Conservation (phyloP, 1,140 invertebrate species). For the Zelostemma sp. region DNA sequence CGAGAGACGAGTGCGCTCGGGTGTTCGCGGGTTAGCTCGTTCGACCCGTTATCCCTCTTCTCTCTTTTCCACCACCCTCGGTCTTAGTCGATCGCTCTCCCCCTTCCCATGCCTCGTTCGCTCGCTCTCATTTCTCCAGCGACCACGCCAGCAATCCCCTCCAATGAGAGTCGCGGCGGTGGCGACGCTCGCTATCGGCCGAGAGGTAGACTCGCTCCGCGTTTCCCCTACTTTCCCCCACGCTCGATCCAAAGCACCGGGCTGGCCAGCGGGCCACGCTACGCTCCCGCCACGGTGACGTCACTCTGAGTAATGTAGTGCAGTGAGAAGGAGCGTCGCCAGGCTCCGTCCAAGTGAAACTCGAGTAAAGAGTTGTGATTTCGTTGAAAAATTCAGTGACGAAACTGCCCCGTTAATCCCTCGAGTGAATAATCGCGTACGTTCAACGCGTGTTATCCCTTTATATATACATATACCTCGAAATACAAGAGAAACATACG, state of each 20-base stretch:
- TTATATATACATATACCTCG: background rate
- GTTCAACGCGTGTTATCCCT: too few relatives aligned
- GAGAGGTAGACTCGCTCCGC: slow-evolving; percentile 62
- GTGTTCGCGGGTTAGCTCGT: slow-evolving; percentile 67
- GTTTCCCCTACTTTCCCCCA: slow-evolving; percentile 56
- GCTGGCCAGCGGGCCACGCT: slow-evolving; percentile 63
- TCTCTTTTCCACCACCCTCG: slow-evolving; percentile 26
- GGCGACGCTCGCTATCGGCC: slow-evolving; percentile 31
- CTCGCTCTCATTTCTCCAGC: slow-evolving; percentile 23
- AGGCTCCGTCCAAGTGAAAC: slow-evolving; percentile 53
- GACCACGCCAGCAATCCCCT: slow-evolving; percentile 6
- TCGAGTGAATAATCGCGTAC: too few relatives aligned
- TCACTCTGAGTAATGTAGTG: slow-evolving; percentile 72
- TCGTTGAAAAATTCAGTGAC: slow-evolving; percentile 10
- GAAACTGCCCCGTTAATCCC: background rate
- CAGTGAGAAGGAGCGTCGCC: slow-evolving; percentile 67
- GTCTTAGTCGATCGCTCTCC: background rate
- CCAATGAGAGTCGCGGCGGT: slow-evolving; percentile 16
- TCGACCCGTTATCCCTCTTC: slow-evolving; percentile 70
- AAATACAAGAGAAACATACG: too few relatives aligned
- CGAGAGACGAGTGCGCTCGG: slow-evolving; percentile 33
- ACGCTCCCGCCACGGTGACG: slow-evolving; percentile 71
- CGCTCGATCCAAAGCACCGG: slow-evolving; percentile 25
- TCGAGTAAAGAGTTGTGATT: background rate
- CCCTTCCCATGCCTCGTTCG: background rate